phyloP scores from a whole-genome alignment of 1,140 invertebrate species.

The Goniozus legneri region DNA sequence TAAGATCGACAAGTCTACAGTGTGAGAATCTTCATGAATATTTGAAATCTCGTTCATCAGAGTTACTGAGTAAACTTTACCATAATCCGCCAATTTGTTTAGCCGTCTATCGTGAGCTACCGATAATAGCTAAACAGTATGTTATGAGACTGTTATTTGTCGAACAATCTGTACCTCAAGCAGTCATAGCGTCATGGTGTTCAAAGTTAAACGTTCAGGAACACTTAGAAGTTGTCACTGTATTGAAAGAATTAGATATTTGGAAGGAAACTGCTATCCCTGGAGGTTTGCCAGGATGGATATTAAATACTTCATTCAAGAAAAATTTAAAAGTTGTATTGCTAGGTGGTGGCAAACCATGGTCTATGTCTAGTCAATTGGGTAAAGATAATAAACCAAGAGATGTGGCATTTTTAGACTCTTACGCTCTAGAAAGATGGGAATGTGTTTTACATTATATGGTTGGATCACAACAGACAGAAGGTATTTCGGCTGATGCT shows the following conservation, averaged over 20 bases:
- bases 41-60: conserved; percentile 75
- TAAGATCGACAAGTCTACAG: conserved; percentile 64
- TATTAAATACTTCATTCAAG: conserved; percentile 81
- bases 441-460: conserved; percentile 96
- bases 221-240: conserved; percentile 68
- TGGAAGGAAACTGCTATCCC: conserved; percentile 87
- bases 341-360: conserved; percentile 83
- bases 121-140: conserved; percentile 85
- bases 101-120: conserved; percentile 85
- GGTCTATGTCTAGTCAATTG: conserved; percentile 78
- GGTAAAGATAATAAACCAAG: conserved; percentile 86
- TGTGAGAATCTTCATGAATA: conserved; percentile 92
- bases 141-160: conserved; percentile 89
- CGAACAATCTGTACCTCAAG: conserved; percentile 90
- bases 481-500: conserved; percentile 90
- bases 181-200: conserved; percentile 90
- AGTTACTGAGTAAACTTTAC: conserved; percentile 82
- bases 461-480: conserved; percentile 83
- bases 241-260: conserved; percentile 74
- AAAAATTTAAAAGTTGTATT: conserved; percentile 87
- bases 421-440: conserved; percentile 92
- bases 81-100: conserved; percentile 92
- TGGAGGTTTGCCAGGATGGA: conserved; percentile 87
- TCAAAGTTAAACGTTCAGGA: conserved; percentile 77
- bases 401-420: conserved; percentile 85